Evolutionary conservation across 2,888 invertebrate species (phyloP).

Genomic region (Lordiphosa andalusiaca): DNA sequence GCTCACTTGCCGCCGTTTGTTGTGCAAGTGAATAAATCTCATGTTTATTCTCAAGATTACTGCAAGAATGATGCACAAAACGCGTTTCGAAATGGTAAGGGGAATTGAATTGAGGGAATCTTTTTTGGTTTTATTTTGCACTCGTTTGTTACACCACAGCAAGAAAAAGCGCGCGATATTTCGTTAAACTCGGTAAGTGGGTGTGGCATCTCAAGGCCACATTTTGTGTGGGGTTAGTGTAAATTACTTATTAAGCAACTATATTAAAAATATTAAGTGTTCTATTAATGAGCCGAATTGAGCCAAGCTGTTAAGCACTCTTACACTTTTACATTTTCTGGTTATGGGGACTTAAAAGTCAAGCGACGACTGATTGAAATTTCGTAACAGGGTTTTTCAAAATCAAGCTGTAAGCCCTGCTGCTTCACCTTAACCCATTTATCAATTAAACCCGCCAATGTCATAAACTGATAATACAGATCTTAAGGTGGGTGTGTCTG

Average conservation of each 20-base stretch:
- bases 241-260: constrained; percentile 18
- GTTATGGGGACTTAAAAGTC: background rate
- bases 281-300: constrained; percentile 47
- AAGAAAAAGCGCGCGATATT: constrained; percentile 44
- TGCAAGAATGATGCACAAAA: constrained; percentile 76
- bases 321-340: constrained; percentile 4
- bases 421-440: constrained; percentile 3
- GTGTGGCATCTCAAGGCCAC: background rate
- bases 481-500: constrained; percentile 41
- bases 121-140: constrained; percentile 44
- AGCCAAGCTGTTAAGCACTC: constrained; percentile 10
- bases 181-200: background rate
- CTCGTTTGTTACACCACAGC: constrained; percentile 71
- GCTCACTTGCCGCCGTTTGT: constrained; percentile 80
- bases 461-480: constrained; percentile 12
- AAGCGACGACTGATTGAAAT: too few species aligned
- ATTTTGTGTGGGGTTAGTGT: constrained; percentile 37
- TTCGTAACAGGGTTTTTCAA: too few species aligned
- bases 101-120: constrained; percentile 19
- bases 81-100: constrained; percentile 47
- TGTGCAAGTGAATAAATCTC: constrained; percentile 81
- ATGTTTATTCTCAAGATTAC: constrained; percentile 81
- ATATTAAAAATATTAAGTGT: constrained; percentile 18
- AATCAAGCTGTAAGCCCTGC: background rate
- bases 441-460: constrained; percentile 32